These are phyloP conservation scores for Cecropterus lyciades DNA, from an alignment of 1,140 invertebrate genomes.

Conservation along the genomic window DNA sequence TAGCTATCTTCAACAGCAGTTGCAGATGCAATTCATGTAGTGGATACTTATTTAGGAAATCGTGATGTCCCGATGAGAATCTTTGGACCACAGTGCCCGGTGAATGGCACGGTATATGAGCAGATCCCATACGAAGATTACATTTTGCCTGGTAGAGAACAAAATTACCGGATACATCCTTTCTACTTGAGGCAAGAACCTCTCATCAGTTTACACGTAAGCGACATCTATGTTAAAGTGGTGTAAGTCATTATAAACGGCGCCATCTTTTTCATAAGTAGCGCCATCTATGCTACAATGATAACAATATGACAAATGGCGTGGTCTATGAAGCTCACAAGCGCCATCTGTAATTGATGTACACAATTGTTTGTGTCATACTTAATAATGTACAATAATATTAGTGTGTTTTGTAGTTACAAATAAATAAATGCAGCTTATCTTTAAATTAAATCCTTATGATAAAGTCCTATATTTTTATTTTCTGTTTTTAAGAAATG, in stretches of 20 bases:
- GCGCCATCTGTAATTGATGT: slow-evolving; percentile 1
- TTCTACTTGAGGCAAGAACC: slow-evolving; percentile 66
- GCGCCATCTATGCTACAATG: too few species aligned
- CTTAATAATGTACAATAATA: too few species aligned
- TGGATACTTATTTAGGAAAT: slow-evolving; percentile 63
- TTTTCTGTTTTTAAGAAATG: too few species aligned
- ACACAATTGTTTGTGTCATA: slow-evolving; percentile 37
- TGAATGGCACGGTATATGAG: slow-evolving; percentile 55
- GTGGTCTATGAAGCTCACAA: too few species aligned
- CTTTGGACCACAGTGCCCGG: slow-evolving; percentile 67
- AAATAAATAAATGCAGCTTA: too few species aligned
- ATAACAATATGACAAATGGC: too few species aligned
- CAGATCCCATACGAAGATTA: slow-evolving; percentile 76
- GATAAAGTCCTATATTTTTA: too few species aligned
- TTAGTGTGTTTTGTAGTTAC: too few species aligned
- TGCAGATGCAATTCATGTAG: slow-evolving; percentile 56
- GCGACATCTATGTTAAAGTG: not conserved
- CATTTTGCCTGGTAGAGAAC: slow-evolving; percentile 63
- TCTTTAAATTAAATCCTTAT: too few species aligned
- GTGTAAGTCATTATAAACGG: too few species aligned
- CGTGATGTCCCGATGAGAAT: slow-evolving; percentile 67
- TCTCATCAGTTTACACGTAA: slow-evolving; percentile 66
- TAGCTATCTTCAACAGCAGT: slow-evolving; percentile 62
- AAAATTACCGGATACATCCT: slow-evolving; percentile 75
- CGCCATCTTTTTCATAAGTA: too few species aligned